Conservation (phyloP, 2,888 invertebrate genomes). For the Conops quadrifasciatus region DNA sequence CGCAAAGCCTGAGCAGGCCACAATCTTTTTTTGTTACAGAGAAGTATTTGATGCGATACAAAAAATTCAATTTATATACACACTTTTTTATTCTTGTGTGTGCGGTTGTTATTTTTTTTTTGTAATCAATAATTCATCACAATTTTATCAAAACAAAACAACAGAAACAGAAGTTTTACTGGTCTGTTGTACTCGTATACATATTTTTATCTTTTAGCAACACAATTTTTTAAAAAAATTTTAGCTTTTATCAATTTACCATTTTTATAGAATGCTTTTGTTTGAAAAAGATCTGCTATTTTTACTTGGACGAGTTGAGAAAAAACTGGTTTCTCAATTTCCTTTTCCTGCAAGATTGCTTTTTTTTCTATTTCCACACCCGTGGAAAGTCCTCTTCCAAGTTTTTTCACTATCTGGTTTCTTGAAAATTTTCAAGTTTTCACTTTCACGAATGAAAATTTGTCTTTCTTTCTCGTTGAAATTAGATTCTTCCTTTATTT, state of each 20-base stretch:
- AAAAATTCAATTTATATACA: background rate
- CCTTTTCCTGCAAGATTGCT: slow-evolving; percentile 10
- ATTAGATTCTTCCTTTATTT: too few relatives aligned
- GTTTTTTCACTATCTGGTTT: background rate
- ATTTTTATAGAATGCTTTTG: slow-evolving; percentile 14
- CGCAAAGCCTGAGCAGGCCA: background rate
- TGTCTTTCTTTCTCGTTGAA: slow-evolving; percentile 6
- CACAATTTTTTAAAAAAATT: slow-evolving; percentile 15
- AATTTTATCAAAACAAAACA: background rate
- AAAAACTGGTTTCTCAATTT: slow-evolving; percentile 30
- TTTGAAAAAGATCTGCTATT: slow-evolving; percentile 17
- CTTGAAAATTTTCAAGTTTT: slow-evolving; percentile 29
- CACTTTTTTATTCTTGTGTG: background rate
- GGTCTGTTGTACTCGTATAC: background rate
- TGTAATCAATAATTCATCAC: background rate
- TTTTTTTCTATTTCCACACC: slow-evolving; percentile 24
- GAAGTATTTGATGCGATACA: background rate
- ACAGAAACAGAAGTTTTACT: too few relatives aligned
- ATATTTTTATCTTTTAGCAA: background rate
- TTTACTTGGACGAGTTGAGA: slow-evolving; percentile 18
- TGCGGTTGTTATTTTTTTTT: background rate
- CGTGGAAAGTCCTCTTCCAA: slow-evolving; percentile 3
- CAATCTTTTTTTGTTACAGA: background rate
- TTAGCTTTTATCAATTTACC: slow-evolving; percentile 23
- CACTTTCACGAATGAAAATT: slow-evolving; percentile 27